A percentile compares a stretch with the other conserved stretches of the same genome.
phyloP scores from a whole-genome alignment of 2,888 invertebrate genomes.

The Embidobia sp. region DNA sequence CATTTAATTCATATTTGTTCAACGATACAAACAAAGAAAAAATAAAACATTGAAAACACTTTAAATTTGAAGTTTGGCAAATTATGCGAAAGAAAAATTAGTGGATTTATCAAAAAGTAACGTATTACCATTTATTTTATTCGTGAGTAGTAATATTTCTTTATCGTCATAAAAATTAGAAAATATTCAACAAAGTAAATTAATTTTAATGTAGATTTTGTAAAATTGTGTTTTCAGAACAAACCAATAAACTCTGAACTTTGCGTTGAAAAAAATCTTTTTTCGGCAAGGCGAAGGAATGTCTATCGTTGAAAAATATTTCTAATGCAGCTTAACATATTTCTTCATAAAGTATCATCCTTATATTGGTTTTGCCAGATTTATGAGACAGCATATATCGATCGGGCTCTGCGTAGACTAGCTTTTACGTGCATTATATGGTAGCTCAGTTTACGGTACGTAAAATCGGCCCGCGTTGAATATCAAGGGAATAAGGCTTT shows the following conservation, averaged over 20 bases:
- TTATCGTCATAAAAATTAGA: too few species aligned
- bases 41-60: too few species aligned
- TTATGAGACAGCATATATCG: constrained; percentile 60
- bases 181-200: too few species aligned
- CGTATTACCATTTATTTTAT: too few species aligned
- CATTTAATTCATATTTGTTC: too few species aligned
- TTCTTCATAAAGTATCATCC: constrained; percentile 61
- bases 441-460: constrained; percentile 54
- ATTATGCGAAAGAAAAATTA: too few species aligned
- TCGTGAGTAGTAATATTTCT: too few species aligned
- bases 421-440: constrained; percentile 54
- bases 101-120: too few species aligned
- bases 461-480: constrained; percentile 48
- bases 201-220: too few species aligned
- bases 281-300: constrained; percentile 17
- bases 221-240: neutral
- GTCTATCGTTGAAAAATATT: constrained; percentile 44
- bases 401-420: constrained; percentile 47
- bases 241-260: neutral
- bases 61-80: too few species aligned
- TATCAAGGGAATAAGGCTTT: constrained; percentile 45
- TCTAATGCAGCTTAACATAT: constrained; percentile 57
- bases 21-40: too few species aligned
- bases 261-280: constrained; percentile 8
- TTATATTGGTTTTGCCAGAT: constrained; percentile 61